Evolutionary conservation across 1,140 invertebrate genomes (phyloP), one percentile per base, ranked within the genome.

Genomic region (Dreissena polymorpha): DNA sequence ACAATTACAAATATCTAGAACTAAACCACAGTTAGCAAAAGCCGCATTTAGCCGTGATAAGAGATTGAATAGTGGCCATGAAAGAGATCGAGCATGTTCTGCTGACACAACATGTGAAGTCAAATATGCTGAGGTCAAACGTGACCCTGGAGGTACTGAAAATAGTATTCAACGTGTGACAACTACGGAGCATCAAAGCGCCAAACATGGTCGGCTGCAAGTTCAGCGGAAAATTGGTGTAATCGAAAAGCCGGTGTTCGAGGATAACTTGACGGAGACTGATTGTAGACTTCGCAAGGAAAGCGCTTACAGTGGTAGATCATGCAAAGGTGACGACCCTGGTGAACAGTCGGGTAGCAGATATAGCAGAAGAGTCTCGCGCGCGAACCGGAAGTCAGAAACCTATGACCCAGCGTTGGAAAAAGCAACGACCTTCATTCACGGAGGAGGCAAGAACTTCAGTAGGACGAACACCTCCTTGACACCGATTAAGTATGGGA

Each of bases 361-460:
- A 27, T 0, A 64, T 14, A 50, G 51, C 50, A 27, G 51, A 39
- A 0, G 21, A 21, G 8, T 39, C 39, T 57, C 57, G 12, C 25
- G 18, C 55, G 39, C 53, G 25, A 83, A 64, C 70, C 51, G 51
- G 21, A 83, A 77, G 27, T 76, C 73, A 55, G 68, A 70, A 16
- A 68, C 25, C 18, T 83, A 75, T 29, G 74, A 83, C 53, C 81
- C 81, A 7, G 81, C 29, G 16, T 65, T 77, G 12, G 81, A 83
- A 27, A 83, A 77, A 68, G 81, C 81, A 13, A 39, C 72, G 13
- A 72, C 81, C 13, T 83, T 70, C 49, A 76, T 83, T n/a, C 81
- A 83, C 23, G 67, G 73, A 10, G 53, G 81, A n/a, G 81, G 81
- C 5, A 76, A 83, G n/a, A 83, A 83, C 49, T 83, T 83, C 27